These are phyloP conservation scores for Holcopasites calliopsidis DNA, from an alignment of 1,140 invertebrate species.

Conservation along the genomic window DNA sequence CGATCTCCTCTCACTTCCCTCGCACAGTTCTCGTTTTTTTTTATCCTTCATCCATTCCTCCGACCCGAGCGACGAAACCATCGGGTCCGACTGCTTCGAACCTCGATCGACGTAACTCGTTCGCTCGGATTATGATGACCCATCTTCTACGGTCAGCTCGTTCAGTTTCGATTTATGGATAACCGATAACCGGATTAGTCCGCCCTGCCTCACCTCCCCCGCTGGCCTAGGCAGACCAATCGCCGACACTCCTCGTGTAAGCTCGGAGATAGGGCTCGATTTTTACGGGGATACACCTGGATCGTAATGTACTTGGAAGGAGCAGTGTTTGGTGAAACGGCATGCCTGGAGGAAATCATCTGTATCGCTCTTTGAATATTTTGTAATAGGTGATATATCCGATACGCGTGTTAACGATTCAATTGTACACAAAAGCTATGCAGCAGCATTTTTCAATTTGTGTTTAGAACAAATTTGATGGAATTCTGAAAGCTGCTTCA, in stretches of 20 bases:
- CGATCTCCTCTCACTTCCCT: neutral
- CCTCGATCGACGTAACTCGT: constrained; percentile 50
- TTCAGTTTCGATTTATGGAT: constrained; percentile 64
- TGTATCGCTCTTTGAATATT: too few relatives aligned
- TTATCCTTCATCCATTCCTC: neutral
- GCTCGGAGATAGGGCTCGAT: constrained; percentile 11
- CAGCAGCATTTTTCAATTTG: too few relatives aligned
- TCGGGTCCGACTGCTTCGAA: constrained; percentile 19
- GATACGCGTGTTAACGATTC: too few relatives aligned
- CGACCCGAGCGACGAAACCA: constrained; percentile 8
- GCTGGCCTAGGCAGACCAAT: constrained; percentile 9
- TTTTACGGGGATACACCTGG: constrained; percentile 54
- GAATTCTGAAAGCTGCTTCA: too few relatives aligned
- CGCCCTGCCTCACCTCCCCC: constrained; percentile 8
- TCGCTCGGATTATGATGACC: constrained; percentile 61
- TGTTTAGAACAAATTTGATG: too few relatives aligned
- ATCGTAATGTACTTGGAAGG: too few relatives aligned
- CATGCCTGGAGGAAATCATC: too few relatives aligned
- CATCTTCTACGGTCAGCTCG: constrained; percentile 60
- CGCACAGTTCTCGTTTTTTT: neutral
- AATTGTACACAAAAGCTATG: too few relatives aligned
- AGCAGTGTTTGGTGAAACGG: too few relatives aligned
- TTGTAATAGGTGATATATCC: too few relatives aligned
- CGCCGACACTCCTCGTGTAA: neutral
- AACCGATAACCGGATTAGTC: constrained; percentile 62